Base-by-base conservation (phyloP, 2,797 vertebrate genomes). In the Brachymystax lenok region DNA sequence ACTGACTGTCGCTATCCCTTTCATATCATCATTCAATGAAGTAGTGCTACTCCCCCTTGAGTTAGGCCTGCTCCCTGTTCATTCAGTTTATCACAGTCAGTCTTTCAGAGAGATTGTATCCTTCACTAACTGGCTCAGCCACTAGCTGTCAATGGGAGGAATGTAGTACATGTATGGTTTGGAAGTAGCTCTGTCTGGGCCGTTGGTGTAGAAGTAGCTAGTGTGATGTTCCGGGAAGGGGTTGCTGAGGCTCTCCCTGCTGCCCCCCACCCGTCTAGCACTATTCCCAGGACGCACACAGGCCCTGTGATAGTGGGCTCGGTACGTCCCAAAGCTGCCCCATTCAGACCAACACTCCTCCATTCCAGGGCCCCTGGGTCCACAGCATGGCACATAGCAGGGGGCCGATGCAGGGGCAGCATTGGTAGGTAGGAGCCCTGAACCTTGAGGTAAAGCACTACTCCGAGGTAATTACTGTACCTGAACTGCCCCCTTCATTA, bases 191-290 rank as follows among this genome's bases (percentile, higher is more conserved):
- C 74, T 71, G 82, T 80, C 84, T 81, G 84, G 84, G 74, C 76
- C 5, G 73, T 51, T 86, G 87, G 84, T 87, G 88, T 4, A 13
- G 10, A 28, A 84, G 88, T 86, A 86, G 83, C 79, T 76, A 76
- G 76, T 88, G 82, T 86, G 83, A 89, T 87, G 90, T 93, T 92
- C 90, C 88, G 91, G 91, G 89, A 93, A 94, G 82, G 40, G 84
- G 84, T 89, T 94, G 93, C 94, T 91, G 85, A 86, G 82, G 5
- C n/a, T n/a, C 10, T 46, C 40, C 10, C 10, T 13, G 40, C 40
- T 46, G 40, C 10, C 12, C 17, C n/a, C 56, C 52, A 19, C 52
- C 4, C 70, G 79, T 77, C 84, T 74, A 63, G 77, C 50, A 8
- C 56, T 69, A 70, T 86, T 75, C 79, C 78, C 74, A 69, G 80